These are phyloP conservation scores for Octonoba sinensis DNA, from an alignment of 2,888 invertebrate species.

Conservation along the genomic window DNA sequence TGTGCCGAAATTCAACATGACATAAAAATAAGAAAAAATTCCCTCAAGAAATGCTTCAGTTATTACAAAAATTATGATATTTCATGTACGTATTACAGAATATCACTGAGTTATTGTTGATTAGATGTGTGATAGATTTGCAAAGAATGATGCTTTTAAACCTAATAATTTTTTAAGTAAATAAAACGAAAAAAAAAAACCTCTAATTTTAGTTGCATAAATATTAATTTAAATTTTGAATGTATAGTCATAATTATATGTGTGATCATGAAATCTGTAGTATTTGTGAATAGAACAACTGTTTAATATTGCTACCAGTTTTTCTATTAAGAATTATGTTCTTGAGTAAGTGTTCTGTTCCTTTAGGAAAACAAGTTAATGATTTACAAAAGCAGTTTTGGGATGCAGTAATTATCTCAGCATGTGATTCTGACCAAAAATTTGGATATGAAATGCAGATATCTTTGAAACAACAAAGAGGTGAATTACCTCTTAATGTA, in stretches of 20 bases:
- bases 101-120: no score
- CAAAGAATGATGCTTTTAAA: background rate
- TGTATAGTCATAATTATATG: no score
- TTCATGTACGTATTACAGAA: no score
- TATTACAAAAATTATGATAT: no score
- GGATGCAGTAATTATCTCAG: constrained; percentile 72
- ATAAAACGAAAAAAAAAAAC: background rate
- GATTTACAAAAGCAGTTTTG: constrained; percentile 67
- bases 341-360: background rate
- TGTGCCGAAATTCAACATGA: no score
- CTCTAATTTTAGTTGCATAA: background rate
- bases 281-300: no score
- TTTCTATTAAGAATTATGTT: no score
- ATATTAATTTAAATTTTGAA: background rate
- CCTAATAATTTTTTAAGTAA: background rate
- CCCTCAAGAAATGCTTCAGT: no score
- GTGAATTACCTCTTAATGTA: constrained; percentile 70
- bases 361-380: constrained; percentile 34
- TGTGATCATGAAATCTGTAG: no score
- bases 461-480: constrained; percentile 68
- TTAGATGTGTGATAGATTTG: background rate
- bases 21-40: no score
- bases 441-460: constrained; percentile 71
- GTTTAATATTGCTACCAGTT: background rate
- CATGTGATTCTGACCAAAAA: constrained; percentile 71